phyloP scores from a whole-genome alignment of 2,797 vertebrate species.

The Melanotaenia boesemani region DNA sequence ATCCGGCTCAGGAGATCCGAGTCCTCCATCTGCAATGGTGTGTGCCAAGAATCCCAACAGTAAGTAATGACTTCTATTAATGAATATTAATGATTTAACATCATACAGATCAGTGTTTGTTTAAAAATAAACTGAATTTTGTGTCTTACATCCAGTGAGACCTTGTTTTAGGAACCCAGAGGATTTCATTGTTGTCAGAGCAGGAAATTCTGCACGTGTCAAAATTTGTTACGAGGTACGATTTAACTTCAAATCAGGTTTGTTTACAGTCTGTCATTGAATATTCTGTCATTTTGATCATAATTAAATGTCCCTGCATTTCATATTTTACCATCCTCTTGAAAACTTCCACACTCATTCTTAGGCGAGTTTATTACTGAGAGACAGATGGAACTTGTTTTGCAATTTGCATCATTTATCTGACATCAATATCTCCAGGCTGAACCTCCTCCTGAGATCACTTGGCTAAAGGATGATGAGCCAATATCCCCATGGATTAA shows the following conservation, averaged over 20 bases:
- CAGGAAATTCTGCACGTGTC: constrained; percentile 83
- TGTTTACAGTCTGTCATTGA: neutral
- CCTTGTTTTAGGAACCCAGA: constrained; percentile 86
- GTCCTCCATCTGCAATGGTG: constrained; percentile 82
- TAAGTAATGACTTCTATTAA: constrained; percentile 72
- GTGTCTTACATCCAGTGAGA: constrained; percentile 75
- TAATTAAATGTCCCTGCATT: neutral
- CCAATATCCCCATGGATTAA: constrained; percentile 78
- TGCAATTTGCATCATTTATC: constrained; percentile 27
- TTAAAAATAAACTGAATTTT: constrained; percentile 8
- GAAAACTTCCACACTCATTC: neutral
- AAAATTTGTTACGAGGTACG: constrained; percentile 88
- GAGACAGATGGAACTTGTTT: constrained; percentile 4
- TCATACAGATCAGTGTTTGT: constrained; percentile 1
- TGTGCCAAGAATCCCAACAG: constrained; percentile 86
- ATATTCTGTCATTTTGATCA: neutral
- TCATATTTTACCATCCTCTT: neutral
- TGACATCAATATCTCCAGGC: constrained; percentile 75
- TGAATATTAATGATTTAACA: constrained; percentile 19
- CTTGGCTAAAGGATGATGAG: constrained; percentile 88
- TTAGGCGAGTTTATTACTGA: constrained; percentile 11
- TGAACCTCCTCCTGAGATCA: constrained; percentile 84
- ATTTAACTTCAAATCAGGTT: constrained; percentile 12
- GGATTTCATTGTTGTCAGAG: constrained; percentile 84
- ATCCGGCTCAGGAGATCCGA: constrained; percentile 85